These are phyloP conservation scores for Acrocyrtus sp. DNA, from an alignment of 2,888 invertebrate species.

Conservation along the genomic window DNA sequence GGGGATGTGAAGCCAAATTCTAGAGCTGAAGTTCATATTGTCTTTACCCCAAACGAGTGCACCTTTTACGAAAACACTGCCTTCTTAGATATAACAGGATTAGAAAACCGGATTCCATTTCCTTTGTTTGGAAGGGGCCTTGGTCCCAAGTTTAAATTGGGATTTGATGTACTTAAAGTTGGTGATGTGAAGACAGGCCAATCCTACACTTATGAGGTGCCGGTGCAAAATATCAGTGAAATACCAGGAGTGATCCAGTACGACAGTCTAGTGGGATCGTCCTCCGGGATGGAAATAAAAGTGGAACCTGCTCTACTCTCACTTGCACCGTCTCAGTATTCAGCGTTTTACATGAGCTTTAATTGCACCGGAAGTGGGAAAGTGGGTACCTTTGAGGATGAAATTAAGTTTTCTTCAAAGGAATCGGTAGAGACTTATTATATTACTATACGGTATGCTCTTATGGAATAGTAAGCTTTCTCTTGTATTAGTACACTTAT, in stretches of 20 bases:
- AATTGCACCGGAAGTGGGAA: slow-evolving; percentile 34
- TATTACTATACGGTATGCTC: slow-evolving; percentile 34
- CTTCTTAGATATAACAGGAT: slow-evolving; percentile 53
- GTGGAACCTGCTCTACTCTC: slow-evolving; percentile 41
- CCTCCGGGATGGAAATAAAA: slow-evolving; percentile 35
- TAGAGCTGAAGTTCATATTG: slow-evolving; percentile 34
- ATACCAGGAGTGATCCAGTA: slow-evolving; percentile 49
- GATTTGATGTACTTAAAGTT: slow-evolving; percentile 51
- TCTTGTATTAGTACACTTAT: no score
- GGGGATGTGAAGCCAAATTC: slow-evolving; percentile 56
- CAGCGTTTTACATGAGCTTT: slow-evolving; percentile 55
- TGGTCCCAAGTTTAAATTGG: slow-evolving; percentile 57
- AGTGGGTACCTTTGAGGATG: slow-evolving; percentile 46
- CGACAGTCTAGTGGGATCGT: slow-evolving; percentile 20
- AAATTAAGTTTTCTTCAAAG: slow-evolving; percentile 37
- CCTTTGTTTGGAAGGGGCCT: slow-evolving; percentile 48
- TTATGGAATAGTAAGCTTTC: no score
- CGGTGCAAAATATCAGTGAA: slow-evolving; percentile 51
- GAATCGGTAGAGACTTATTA: slow-evolving; percentile 38
- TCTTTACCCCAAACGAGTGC: slow-evolving; percentile 49
- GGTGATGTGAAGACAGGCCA: slow-evolving; percentile 51
- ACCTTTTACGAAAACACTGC: slow-evolving; percentile 21
- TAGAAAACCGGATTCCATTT: slow-evolving; percentile 44
- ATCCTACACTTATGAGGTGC: slow-evolving; percentile 53
- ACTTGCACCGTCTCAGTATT: slow-evolving; percentile 45